Percentiles rank a stretch among this genome's conserved stretches.
phyloP scores from a whole-genome alignment of 37 sponge, comb jelly and placozoan genomes.

The Spongia lamella region DNA sequence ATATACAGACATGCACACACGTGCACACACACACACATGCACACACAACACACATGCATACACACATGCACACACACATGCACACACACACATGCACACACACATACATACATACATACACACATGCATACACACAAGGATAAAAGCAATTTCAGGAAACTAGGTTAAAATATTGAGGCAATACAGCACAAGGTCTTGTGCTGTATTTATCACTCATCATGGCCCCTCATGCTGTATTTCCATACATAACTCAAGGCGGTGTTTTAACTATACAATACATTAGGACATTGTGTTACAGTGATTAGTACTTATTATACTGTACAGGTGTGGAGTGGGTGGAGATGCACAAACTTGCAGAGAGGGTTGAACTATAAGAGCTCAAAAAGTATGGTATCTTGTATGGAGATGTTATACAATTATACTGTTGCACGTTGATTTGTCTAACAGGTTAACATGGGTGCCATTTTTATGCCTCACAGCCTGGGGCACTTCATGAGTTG shows the following conservation, averaged over 20 bases:
- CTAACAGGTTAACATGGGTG: constrained; percentile 65
- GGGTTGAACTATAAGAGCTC: constrained; percentile 72
- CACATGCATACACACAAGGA: constrained; percentile 4
- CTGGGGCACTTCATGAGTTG: constrained; percentile 97
- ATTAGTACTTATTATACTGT: neutral
- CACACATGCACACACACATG: neutral
- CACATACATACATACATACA: constrained; percentile 18
- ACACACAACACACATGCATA: too few species aligned
- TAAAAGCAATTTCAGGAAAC: too few species aligned
- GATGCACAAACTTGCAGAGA: constrained; percentile 92
- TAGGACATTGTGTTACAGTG: too few species aligned
- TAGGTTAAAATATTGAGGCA: too few species aligned
- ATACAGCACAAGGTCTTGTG: too few species aligned
- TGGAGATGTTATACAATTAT: constrained; percentile 72
- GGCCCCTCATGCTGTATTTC: neutral
- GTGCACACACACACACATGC: neutral
- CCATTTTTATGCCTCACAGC: constrained; percentile 97
- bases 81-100: constrained; percentile 10
- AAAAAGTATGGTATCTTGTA: constrained; percentile 71
- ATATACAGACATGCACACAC: too few species aligned
- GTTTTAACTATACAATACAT: neutral
- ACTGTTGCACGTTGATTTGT: neutral
- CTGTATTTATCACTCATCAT: neutral
- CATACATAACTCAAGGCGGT: neutral
- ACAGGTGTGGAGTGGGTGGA: constrained; percentile 91